Conservation (phyloP, 2,113 vertebrate genomes). For the Garra rufa region DNA sequence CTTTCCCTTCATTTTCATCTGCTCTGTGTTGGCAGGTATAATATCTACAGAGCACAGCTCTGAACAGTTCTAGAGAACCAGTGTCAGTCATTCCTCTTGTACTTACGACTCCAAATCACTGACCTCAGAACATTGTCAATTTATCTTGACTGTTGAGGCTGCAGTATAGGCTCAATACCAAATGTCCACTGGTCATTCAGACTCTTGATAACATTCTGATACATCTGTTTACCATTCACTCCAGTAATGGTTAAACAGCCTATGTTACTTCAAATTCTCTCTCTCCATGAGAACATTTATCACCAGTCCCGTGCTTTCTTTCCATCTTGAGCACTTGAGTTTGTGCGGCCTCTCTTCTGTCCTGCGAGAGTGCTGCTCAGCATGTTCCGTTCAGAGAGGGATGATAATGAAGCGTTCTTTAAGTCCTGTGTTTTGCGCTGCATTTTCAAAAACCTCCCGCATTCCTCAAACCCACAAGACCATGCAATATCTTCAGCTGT, state of each 20-base stretch:
- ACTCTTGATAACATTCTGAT: background rate
- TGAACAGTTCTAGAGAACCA: background rate
- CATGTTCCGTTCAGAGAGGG: background rate
- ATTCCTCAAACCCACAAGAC: constrained; percentile 76
- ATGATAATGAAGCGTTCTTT: constrained; percentile 47
- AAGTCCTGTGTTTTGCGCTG: constrained; percentile 66
- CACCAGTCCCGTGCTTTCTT: constrained; percentile 71
- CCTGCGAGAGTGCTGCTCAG: constrained; percentile 31
- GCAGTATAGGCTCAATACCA: constrained; percentile 3
- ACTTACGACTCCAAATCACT: background rate
- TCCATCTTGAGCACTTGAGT: constrained; percentile 42
- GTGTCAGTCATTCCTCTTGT: background rate
- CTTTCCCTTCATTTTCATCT: background rate
- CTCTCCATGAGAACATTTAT: background rate
- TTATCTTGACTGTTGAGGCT: background rate
- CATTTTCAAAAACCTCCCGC: constrained; percentile 76
- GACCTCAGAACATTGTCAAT: background rate
- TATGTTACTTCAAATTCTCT: background rate
- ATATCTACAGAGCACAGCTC: background rate
- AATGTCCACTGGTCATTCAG: background rate
- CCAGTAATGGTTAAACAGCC: background rate
- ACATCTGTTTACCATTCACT: constrained; percentile 16
- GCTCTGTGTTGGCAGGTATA: background rate
- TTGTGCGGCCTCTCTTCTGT: constrained; percentile 61
- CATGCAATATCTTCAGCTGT: constrained; percentile 81